Evolutionary conservation across 2,888 invertebrate species (phyloP).

Genomic region (Sesia apiformis): DNA sequence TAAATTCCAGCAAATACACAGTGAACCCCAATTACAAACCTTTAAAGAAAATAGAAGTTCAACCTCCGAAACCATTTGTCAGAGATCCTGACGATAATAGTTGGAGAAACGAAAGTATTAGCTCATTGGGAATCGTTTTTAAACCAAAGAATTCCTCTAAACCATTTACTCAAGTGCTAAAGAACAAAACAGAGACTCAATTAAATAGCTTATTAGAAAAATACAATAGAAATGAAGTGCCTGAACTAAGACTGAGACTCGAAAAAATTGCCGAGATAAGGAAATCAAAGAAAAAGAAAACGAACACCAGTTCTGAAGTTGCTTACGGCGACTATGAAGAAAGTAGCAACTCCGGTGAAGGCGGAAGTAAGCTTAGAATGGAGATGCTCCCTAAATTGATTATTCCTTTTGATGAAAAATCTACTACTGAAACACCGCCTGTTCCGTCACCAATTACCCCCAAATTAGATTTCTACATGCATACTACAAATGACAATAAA

Average conservation of each 20-base stretch:
- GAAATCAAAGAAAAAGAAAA: constrained; percentile 55
- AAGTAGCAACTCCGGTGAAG: constrained; percentile 20
- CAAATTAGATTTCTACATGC: neutral
- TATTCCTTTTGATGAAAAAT: neutral
- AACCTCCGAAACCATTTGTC: constrained; percentile 42
- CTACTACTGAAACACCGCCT: constrained; percentile 18
- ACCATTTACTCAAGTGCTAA: constrained; percentile 58
- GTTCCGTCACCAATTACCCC: neutral
- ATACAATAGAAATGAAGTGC: constrained; percentile 35
- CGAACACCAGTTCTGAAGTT: constrained; percentile 34
- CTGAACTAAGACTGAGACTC: constrained; percentile 50
- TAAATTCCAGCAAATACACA: constrained; percentile 31
- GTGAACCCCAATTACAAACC: constrained; percentile 53
- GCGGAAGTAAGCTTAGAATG: neutral
- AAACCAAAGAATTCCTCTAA: constrained; percentile 62
- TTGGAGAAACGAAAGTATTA: constrained; percentile 67
- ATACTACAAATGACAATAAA: neutral
- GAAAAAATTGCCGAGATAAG: constrained; percentile 58
- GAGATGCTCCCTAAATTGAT: neutral
- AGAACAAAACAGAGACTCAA: constrained; percentile 58
- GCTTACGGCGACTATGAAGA: constrained; percentile 45
- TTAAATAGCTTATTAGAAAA: constrained; percentile 36
- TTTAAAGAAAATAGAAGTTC: constrained; percentile 56
- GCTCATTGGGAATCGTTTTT: constrained; percentile 62
- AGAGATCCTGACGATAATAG: constrained; percentile 64